phyloP scores from a whole-genome alignment of 2,113 vertebrate genomes.

The Heterocephalus glaber region DNA sequence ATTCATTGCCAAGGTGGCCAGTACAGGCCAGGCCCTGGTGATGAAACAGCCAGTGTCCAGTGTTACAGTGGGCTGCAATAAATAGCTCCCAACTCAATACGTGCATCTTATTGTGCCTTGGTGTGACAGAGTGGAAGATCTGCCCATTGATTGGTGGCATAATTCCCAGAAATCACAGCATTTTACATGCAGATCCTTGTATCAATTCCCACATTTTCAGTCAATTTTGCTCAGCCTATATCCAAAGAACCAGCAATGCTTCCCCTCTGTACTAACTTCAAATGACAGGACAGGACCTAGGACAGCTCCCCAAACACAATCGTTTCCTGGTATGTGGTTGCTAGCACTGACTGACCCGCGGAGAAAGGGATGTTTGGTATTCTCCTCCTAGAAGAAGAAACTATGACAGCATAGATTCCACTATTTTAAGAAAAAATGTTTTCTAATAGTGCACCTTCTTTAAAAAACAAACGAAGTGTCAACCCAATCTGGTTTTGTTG shows the following conservation, averaged over 20 bases:
- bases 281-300: not conserved
- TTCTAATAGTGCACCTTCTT: not conserved
- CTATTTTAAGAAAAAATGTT: not conserved
- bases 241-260: not conserved
- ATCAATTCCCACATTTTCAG: not conserved
- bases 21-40: not conserved
- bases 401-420: not conserved
- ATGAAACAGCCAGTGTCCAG: not conserved
- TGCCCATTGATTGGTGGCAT: not conserved
- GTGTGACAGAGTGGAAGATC: not conserved
- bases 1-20: not conserved
- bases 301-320: not conserved
- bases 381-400: conserved; percentile 8
- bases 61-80: fast-evolving
- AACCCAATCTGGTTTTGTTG: not conserved
- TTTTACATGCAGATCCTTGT: not conserved
- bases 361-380: not conserved
- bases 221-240: not conserved
- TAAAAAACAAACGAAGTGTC: not conserved
- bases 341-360: not conserved
- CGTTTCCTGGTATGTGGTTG: not conserved
- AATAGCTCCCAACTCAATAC: not conserved
- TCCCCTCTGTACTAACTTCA: not conserved
- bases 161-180: fast-evolving
- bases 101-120: not conserved